Percentiles rank a stretch among this genome's conserved stretches.
Evolutionary conservation across 2,113 vertebrate species (phyloP).

Genomic region (Budorcas taxicolor): DNA sequence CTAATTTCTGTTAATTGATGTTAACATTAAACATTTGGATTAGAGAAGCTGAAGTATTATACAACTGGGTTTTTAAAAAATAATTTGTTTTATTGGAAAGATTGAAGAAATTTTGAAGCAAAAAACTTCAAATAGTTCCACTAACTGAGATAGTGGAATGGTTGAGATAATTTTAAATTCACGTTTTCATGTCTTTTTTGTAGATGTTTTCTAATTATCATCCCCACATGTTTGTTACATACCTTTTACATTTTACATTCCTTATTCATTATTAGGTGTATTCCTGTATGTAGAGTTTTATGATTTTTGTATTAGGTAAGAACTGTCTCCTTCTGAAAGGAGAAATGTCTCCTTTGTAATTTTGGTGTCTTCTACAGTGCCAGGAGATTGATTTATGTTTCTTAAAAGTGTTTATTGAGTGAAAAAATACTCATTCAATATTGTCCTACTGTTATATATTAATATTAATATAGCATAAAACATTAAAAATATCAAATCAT

Average conservation of each 20-base stretch:
- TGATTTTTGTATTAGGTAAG: neutral
- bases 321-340: neutral
- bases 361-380: neutral
- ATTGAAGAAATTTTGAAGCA: neutral
- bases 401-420: neutral
- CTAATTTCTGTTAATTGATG: neutral
- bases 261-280: neutral
- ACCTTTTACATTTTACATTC: constrained; percentile 24
- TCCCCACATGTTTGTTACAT: neutral
- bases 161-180: neutral
- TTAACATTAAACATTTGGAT: neutral
- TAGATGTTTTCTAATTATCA: neutral
- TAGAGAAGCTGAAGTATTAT: neutral
- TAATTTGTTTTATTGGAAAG: constrained; percentile 1
- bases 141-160: neutral
- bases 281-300: neutral
- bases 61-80: neutral
- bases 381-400: neutral
- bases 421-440: neutral
- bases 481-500: neutral
- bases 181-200: neutral
- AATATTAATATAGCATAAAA: neutral
- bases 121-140: neutral
- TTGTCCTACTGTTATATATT: neutral
- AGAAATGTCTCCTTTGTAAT: neutral